Evolutionary conservation across 2,113 vertebrate species (phyloP), one percentile per base, ranked within the genome.

Genomic region (Copsychus sechellarum): DNA sequence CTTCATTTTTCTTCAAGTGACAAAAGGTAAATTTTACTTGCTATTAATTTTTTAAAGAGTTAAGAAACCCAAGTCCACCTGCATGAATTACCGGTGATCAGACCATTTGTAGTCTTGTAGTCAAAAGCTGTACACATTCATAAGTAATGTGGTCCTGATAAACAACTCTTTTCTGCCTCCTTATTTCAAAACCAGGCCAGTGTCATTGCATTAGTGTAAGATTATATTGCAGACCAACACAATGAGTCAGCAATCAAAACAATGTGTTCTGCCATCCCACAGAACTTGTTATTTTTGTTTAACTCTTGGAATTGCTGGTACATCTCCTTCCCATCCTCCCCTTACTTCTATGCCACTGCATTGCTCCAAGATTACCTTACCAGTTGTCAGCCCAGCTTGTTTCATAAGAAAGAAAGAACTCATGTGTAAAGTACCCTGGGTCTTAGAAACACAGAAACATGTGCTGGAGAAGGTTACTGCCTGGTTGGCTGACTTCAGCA

Each of bases 191-290:
- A 48, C 16, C 40, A 60, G 18, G 29, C 36, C 34, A 58, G 16
- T 36, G 42, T 42, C 82, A 81, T 47, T 50, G 40, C 29, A 17
- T 50, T 31, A 62, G n/a, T 5, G 4, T 25, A 79, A 81, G 50
- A 73, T 31, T 79, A n/a, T 56, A 90, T 66, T 97, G 71, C 64
- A 28, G 88, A 81, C 67, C 81, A 84, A 95, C 62, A 70, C 70
- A 12, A 74, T 96, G 96, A 98, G 86, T 95, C 95, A 97, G 92
- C 93, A 97, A 73, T 40, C 86, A 96, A 89, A 92, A 88, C 2
- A 14, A 82, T 3, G 1, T 23, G 51, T 92, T 88, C 83, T 50
- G 25, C 71, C 67, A 53, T 66, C 76, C 78, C 65, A 88, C 65
- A 20, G 64, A 92, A 81, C 38, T 67, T 67, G 28, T 67, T 48